A percentile compares a stretch with the other conserved stretches of the same genome.
phyloP scores from a whole-genome alignment of 2,888 invertebrate species.

The Chamaedrilus cognettii region DNA sequence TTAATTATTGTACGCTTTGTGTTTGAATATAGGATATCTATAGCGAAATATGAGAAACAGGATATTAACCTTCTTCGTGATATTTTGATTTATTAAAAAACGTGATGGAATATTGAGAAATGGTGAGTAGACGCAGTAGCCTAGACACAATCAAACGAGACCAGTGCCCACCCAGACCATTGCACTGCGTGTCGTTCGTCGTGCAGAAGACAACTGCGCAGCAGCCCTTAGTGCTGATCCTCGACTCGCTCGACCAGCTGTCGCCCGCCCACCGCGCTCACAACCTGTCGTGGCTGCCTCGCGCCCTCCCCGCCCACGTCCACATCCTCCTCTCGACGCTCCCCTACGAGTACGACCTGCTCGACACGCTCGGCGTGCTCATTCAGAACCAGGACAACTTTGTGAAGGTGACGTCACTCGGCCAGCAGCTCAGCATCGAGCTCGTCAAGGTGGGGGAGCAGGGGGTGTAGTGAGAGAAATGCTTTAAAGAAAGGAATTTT shows the following conservation, averaged over 20 bases:
- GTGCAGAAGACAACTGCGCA: too few relatives aligned
- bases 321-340: conserved; percentile 73
- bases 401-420: conserved; percentile 62
- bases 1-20: too few relatives aligned
- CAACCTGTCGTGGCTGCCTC: conserved; percentile 95
- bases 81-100: too few relatives aligned
- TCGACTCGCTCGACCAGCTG: conserved; percentile 96
- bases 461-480: too few relatives aligned
- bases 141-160: too few relatives aligned
- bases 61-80: too few relatives aligned
- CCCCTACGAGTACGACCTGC: conserved; percentile 38
- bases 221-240: conserved; percentile 82
- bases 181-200: too few relatives aligned
- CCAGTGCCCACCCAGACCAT: neutral
- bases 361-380: conserved; percentile 27
- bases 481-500: too few relatives aligned
- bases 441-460: conserved; percentile 87
- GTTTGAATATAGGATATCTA: too few relatives aligned
- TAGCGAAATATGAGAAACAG: too few relatives aligned
- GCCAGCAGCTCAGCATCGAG: conserved; percentile 88
- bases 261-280: conserved; percentile 93
- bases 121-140: neutral
- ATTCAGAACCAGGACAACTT: conserved; percentile 21
- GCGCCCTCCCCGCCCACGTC: conserved; percentile 82
- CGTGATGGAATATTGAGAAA: neutral